Percentiles rank a stretch among this genome's conserved stretches.
Conservation (phyloP, 2,888 invertebrate species). For the Nephrocerus scutellatus region DNA sequence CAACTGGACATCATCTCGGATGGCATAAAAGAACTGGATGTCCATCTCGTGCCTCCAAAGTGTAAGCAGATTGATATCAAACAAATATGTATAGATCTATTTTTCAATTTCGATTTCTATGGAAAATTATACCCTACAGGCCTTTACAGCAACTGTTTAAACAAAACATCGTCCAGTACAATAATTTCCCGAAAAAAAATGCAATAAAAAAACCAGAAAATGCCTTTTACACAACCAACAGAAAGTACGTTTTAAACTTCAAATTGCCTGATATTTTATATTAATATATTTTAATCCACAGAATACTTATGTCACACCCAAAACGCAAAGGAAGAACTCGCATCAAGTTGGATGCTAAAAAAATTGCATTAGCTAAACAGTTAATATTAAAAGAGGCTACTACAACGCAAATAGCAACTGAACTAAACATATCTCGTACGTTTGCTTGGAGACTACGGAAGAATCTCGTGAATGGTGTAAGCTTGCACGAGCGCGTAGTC, state of each 20-base stretch:
- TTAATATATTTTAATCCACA: slow-evolving; percentile 9
- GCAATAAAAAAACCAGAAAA: slow-evolving; percentile 35
- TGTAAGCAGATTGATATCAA: slow-evolving; percentile 31
- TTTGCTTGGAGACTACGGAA: slow-evolving; percentile 46
- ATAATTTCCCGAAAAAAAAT: slow-evolving; percentile 40
- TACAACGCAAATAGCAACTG: slow-evolving; percentile 44
- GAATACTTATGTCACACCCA: slow-evolving; percentile 31
- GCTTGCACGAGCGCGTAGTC: slow-evolving; percentile 42
- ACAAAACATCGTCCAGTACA: slow-evolving; percentile 45
- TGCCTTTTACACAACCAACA: slow-evolving; percentile 39
- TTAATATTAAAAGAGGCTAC: slow-evolving; percentile 43
- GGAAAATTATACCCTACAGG: slow-evolving; percentile 26
- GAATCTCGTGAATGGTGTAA: slow-evolving; percentile 43
- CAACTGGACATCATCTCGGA: slow-evolving; percentile 46
- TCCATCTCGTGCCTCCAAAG: slow-evolving; percentile 43
- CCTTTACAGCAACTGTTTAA: slow-evolving; percentile 44
- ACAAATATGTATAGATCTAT: no score
- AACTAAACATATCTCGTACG: slow-evolving; percentile 43
- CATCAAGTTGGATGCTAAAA: slow-evolving; percentile 43
- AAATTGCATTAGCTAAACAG: slow-evolving; percentile 44
- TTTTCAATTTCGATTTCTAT: no score
- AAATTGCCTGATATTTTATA: background rate
- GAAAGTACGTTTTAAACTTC: slow-evolving; percentile 32
- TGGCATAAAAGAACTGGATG: slow-evolving; percentile 47
- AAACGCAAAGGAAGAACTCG: slow-evolving; percentile 46